Conservation (phyloP, 2,113 vertebrate genomes). For the Burhinus bistriatus region DNA sequence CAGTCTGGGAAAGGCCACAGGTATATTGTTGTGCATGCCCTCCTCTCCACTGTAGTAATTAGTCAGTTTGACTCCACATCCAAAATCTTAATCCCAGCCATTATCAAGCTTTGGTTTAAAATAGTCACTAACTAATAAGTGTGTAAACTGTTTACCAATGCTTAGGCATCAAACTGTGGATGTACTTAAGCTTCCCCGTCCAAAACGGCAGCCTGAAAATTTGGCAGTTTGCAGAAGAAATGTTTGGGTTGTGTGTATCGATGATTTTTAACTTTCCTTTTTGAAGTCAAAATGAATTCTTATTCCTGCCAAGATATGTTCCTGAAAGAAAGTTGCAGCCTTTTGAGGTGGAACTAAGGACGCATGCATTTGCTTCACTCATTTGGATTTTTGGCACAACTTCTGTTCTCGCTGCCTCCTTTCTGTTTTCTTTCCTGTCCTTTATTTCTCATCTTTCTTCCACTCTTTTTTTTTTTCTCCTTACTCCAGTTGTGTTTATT, state of each 20-base stretch:
- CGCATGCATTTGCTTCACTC: background rate
- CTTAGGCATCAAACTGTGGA: background rate
- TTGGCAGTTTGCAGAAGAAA: background rate
- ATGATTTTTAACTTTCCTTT: background rate
- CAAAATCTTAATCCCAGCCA: background rate
- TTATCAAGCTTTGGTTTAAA: background rate
- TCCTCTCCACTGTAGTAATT: background rate
- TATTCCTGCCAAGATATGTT: background rate
- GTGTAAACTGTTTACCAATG: background rate
- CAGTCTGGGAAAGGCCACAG: background rate
- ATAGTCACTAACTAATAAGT: background rate
- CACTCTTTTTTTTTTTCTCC: background rate
- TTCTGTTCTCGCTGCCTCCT: background rate
- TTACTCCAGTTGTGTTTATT: background rate
- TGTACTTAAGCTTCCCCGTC: background rate
- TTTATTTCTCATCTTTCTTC: background rate
- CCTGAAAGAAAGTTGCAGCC: background rate
- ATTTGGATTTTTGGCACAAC: background rate
- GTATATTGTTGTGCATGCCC: background rate
- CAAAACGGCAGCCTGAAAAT: background rate
- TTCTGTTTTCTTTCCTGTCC: background rate
- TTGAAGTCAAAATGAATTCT: slow-evolving; percentile 1
- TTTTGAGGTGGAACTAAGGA: background rate
- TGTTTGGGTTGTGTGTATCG: background rate
- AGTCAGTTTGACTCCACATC: background rate